Base-by-base conservation (phyloP, 2,797 vertebrate genomes). In the Eulemur mongoz region DNA sequence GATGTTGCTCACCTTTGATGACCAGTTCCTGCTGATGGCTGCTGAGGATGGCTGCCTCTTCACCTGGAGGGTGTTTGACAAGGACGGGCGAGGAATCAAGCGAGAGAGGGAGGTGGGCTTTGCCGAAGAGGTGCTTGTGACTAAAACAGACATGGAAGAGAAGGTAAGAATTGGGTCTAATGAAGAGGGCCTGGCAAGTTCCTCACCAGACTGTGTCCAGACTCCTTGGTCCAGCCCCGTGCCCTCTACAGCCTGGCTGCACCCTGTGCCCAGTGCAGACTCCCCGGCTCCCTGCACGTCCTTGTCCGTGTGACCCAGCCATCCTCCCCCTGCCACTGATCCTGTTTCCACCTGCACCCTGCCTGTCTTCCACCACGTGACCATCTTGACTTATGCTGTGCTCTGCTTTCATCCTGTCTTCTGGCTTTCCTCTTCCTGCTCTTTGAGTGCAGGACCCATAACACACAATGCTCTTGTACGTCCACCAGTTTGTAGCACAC, bases 71-170 rank as follows among this genome's bases (percentile, higher is more conserved):
- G 99, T 99, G 85, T 98, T 98, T 20, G 99, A 99, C 96, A 99
- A 99, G 97, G 99, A 99, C 30, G 98, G 98, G 11, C 98, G 97
- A 27, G 98, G 98, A 32, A 97, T 99, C 97, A 99, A 99, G 98
- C 97, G 98, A 91, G 98, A 98, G 92, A 99, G 98, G 96, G 98
- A 99, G 85, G 94, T 99, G n/a, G 93, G 98, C 91, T 99, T 99
- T 97, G 98, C 99, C 2, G 99, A 99, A 89, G 99, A 99, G 98
- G 99, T 99, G 90, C 99, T 99, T 11, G 99, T 99, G 96, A 99
- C 99, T 95, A 99, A 98, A 98, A 99, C 99, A 69, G 99, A 99
- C 97, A 98, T 99, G 98, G 99, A 99, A 43, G 99, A 99, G 96
- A 99, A 99, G 99, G 99, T 99, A 95, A 96, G 98, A 70, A 38